Base-by-base conservation (phyloP, 2,113 vertebrate species). In the Microtus ochrogaster region DNA sequence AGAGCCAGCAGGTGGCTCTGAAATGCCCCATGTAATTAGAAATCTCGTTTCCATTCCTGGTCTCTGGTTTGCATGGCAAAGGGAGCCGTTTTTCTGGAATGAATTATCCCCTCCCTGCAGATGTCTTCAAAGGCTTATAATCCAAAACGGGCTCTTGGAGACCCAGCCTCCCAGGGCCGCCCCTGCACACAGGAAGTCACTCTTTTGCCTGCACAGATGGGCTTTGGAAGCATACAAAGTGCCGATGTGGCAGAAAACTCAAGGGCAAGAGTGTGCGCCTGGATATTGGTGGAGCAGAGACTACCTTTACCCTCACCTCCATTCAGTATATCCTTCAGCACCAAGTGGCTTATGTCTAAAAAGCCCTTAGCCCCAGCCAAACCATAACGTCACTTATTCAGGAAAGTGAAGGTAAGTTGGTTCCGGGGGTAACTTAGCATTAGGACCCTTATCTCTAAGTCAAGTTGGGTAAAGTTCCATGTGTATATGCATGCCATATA, bases 81-180 rank as follows among this genome's bases (percentile, higher is more conserved):
- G 89, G 96, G 90, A 97, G 70, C 89, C 61, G 33, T 94, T 96
- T 87, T 93, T 95, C 98, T 98, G 98, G 97, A 97, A 97, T 96
- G 97, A 98, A 97, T 97, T 97, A 98, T 95, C 93, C 98, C 96
- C 70, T 96, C 96, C 92, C 95, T 94, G 83, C 97, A 97, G 98
- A 97, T 98, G 98, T 98, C 97, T 98, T 98, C 98, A 98, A 97
- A 98, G 97, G 92, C 91, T 95, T 90, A 74, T 97, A 98, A 97
- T 97, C 96, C 96, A 97, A 97, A 98, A 96, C 44, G 65, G 94
- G 90, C 96, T 96, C 91, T 87, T 81, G 4, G 66, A 95, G 96
- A 78, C 94, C 92, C 95, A 95, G 83, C 92, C 97, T 96, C 96
- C 91, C 91, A 91, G 90, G 97, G 96, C 96, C 49, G 78, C 96